A percentile compares a stretch with the other conserved stretches of the same genome.
phyloP scores from a whole-genome alignment of 2,888 invertebrate species.

The Mythimna impura region DNA sequence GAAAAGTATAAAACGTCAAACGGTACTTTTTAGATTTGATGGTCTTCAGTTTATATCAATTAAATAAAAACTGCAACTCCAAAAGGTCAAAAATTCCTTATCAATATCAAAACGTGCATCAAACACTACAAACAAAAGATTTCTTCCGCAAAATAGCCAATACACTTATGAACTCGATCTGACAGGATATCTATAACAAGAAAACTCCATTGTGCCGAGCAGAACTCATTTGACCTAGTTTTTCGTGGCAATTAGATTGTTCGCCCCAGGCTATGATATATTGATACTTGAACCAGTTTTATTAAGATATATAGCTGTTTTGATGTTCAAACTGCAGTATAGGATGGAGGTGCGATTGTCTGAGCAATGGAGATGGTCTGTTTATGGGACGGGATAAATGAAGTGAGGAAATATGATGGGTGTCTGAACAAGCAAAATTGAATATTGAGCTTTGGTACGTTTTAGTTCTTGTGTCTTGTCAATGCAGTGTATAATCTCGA shows the following conservation, averaged over 20 bases:
- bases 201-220: constrained; percentile 52
- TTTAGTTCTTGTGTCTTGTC: not conserved
- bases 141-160: constrained; percentile 43
- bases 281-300: constrained; percentile 52
- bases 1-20: too few species aligned
- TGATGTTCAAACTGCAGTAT: constrained; percentile 39
- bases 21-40: too few species aligned
- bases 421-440: not conserved
- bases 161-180: constrained; percentile 54
- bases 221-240: constrained; percentile 65
- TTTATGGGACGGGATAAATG: constrained; percentile 28
- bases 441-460: not conserved
- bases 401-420: not conserved
- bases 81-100: not conserved
- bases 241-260: constrained; percentile 66
- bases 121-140: constrained; percentile 28
- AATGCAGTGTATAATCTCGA: not conserved
- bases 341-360: constrained; percentile 19
- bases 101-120: not conserved
- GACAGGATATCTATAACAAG: constrained; percentile 62
- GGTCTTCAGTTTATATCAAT: too few species aligned
- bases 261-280: constrained; percentile 61
- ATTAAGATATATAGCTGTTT: constrained; percentile 55
- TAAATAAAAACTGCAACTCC: too few species aligned
- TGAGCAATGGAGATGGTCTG: not conserved